Base-by-base conservation (phyloP, 1,140 invertebrate genomes). In the Nixonia krombeini region DNA sequence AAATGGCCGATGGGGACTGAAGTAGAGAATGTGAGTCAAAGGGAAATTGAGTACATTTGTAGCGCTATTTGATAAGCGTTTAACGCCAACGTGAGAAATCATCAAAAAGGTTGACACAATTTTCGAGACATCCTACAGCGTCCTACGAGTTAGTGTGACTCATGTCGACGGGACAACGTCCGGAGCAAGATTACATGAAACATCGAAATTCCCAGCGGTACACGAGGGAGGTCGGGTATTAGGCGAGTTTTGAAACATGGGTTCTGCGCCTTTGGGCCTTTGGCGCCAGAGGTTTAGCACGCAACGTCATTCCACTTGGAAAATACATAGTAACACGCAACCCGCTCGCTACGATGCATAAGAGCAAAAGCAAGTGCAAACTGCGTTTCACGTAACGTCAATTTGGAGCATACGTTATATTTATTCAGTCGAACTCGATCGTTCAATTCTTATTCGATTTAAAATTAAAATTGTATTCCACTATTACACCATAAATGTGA, bases 261-360 rank as follows among this genome's bases (percentile, higher is more conserved):
- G 52, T 45, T 38, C 40, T 26, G 33, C 15, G 35, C 44, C 46
- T 33, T 31, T 31, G 23, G 51, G 61, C 25, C 35, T 26, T 41
- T n/a, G 51, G 61, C 51, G 61, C 61, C 61, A 45, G 40, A 31
- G 42, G 17, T 38, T 64, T 52, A 56, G 52, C 59, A 63, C 59
- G 59, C 59, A 63, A 63, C 59, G 51, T 63, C 59, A 50, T 44
- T 55, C 38, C 37, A 45, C 45, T 47, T 50, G 59, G 37, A 49
- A 63, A 63, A 63, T 63, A 44, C 51, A 63, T 37, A 50, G 26
- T 55, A 55, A 44, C 59, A 56, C 51, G 57, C 57, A 61, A 61
- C 21, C 31, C 35, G 41, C 31, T 45, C 49, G 29, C 46, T 29
- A n/a, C 41, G 23, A 38, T 47, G 45, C 51, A 56, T 31, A 56